phyloP scores from a whole-genome alignment of 2,797 vertebrate species.

The Halcyon badia region DNA sequence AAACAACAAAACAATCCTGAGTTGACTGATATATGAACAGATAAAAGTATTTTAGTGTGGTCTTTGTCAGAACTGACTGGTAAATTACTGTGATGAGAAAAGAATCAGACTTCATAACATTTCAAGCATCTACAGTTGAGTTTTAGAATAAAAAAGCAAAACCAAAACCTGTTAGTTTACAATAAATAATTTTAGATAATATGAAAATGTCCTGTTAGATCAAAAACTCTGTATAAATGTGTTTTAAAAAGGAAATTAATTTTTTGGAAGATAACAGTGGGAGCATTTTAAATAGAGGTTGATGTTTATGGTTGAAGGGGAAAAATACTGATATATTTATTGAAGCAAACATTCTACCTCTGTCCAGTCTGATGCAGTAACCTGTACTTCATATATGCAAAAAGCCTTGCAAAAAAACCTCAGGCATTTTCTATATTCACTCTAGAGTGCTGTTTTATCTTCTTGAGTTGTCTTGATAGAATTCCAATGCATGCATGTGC shows the following conservation, averaged over 20 bases:
- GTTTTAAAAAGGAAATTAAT: neutral
- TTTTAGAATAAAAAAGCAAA: neutral
- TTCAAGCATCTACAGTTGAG: neutral
- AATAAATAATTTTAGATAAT: neutral
- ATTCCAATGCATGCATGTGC: neutral
- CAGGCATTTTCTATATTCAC: fast-evolving
- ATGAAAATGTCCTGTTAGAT: neutral
- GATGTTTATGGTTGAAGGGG: neutral
- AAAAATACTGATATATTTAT: neutral
- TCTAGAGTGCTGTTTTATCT: neutral
- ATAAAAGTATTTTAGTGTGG: neutral
- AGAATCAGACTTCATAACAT: neutral
- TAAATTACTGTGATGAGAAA: neutral
- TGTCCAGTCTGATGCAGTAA: neutral
- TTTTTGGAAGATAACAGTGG: neutral
- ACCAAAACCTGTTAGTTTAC: neutral
- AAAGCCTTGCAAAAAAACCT: neutral
- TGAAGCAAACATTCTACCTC: neutral
- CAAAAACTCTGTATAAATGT: neutral
- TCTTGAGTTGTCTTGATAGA: neutral
- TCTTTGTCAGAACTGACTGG: neutral
- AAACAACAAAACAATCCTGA: neutral
- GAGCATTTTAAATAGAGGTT: neutral
- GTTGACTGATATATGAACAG: neutral
- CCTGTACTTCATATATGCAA: neutral